phyloP scores from a whole-genome alignment of 2,888 invertebrate species.

The Elaeidobius kamerunicus region DNA sequence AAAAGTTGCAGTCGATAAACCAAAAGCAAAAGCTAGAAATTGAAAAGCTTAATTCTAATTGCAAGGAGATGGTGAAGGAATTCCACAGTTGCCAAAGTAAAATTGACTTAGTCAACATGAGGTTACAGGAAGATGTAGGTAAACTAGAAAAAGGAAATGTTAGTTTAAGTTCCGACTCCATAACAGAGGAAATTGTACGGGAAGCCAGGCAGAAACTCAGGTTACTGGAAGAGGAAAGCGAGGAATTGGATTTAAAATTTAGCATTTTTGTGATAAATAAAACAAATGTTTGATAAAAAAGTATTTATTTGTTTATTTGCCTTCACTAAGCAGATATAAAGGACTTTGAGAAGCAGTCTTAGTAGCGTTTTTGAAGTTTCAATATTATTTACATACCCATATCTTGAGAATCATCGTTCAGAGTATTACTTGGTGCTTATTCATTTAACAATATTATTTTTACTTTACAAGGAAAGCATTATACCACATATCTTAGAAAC shows the following conservation, averaged over 20 bases:
- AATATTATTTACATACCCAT: conserved; percentile 36
- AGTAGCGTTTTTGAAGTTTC: conserved; percentile 38
- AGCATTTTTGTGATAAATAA: conserved; percentile 31
- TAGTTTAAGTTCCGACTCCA: conserved; percentile 44
- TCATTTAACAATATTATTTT: conserved; percentile 31
- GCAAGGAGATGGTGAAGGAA: conserved; percentile 33
- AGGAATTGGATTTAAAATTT: conserved; percentile 57
- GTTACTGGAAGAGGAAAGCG: conserved; percentile 59
- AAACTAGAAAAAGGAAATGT: background rate
- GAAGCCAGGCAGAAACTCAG: conserved; percentile 55
- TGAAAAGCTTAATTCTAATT: conserved; percentile 27
- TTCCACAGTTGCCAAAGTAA: conserved; percentile 35
- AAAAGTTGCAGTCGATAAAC: conserved; percentile 25
- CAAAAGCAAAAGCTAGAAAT: conserved; percentile 30
- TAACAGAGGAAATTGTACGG: conserved; percentile 51
- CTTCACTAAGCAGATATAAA: conserved; percentile 41
- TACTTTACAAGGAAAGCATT: conserved; percentile 9
- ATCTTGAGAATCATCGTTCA: conserved; percentile 34
- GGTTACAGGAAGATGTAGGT: conserved; percentile 15
- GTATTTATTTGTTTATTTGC: conserved; percentile 34
- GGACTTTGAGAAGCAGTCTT: conserved; percentile 41
- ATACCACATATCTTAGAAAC: conserved; percentile 11
- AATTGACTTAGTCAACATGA: conserved; percentile 31
- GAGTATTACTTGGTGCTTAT: conserved; percentile 35
- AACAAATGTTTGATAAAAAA: background rate